A percentile compares a stretch with the other conserved stretches of the same genome.
Evolutionary conservation across 30 jellyfish, hydroid and myxozoan genomes (phyloP).

Genomic region (Turritopsis rubra): DNA sequence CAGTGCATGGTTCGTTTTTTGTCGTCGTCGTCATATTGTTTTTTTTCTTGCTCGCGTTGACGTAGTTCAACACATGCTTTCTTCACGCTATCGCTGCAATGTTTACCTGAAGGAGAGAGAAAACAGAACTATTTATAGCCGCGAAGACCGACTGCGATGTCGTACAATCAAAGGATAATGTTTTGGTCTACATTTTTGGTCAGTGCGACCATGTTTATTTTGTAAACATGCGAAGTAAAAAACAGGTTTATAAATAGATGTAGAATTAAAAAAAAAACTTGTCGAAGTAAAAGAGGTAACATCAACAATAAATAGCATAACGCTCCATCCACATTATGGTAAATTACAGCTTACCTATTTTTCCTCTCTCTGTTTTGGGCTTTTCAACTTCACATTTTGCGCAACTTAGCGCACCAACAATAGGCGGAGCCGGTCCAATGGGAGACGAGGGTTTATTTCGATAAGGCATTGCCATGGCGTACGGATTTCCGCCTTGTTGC

Average conservation of each 20-base stretch:
- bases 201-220: neutral
- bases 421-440: conserved; percentile 34
- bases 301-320: no score
- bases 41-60: conserved; percentile 17
- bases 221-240: neutral
- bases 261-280: no score
- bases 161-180: no score
- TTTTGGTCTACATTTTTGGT: no score
- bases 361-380: conserved; percentile 12
- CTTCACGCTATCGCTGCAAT: conserved; percentile 25
- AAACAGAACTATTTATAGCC: no score
- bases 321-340: no score
- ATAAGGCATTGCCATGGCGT: conserved; percentile 4
- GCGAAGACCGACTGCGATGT: no score
- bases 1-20: neutral
- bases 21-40: conserved; percentile 28
- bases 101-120: conserved; percentile 3
- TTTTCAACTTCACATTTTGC: conserved; percentile 28
- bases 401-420: conserved; percentile 27
- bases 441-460: conserved; percentile 9
- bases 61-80: conserved; percentile 28
- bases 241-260: neutral
- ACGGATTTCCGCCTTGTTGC: conserved; percentile 17
- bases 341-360: conserved; percentile 3
- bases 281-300: neutral